Evolutionary conservation across 2,888 invertebrate species (phyloP), one percentile per base, ranked within the genome.

Genomic region (Eutolmus rufibarbis): DNA sequence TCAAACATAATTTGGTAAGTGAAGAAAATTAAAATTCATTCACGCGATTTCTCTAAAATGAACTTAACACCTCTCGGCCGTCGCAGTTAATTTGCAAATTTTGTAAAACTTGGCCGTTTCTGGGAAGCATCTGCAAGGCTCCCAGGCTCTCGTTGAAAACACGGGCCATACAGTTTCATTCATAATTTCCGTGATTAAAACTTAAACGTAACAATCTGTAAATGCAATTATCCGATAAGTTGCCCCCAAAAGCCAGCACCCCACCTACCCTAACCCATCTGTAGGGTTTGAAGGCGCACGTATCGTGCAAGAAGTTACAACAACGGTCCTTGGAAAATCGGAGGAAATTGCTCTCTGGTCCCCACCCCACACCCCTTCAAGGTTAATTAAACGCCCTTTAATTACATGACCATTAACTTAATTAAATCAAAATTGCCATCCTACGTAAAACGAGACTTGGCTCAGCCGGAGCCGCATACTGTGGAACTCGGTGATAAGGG

Each of bases 331-430:
- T 43, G 23, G 51, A 14, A 79, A 79, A 51, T 79, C 40, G 16
- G 28, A 46, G 79, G 46, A 46, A 79, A 79, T 79, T 79, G 79
- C 43, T 79, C 79, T 16, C 8, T 9, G 56, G 19, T n/a, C 19
- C 19, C 66, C 1, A 3, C 9, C 66, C 66, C 19, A 9, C 57
- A 23, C 9, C 78, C 43, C 28, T 46, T 79, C 51, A 79, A 79
- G 82, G 85, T 85, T 85, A 85, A 85, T 85, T 85, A 85, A 85
- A 74, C 74, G 74, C 46, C 85, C 19, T 85, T 85, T 85, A 85
- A 85, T 85, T 85, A 85, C 85, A 85, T 85, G 85, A 85, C 85
- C 85, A 85, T 85, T 85, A 85, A 31, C 74, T 46, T 85, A 85
- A 85, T 85, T 74, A 85, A 85, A 85, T 85, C 74, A 85, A 85